Percentiles rank a stretch among this genome's conserved stretches.
phyloP scores from a whole-genome alignment of 2,113 vertebrate genomes.

The Epinephelus cyanopodus region DNA sequence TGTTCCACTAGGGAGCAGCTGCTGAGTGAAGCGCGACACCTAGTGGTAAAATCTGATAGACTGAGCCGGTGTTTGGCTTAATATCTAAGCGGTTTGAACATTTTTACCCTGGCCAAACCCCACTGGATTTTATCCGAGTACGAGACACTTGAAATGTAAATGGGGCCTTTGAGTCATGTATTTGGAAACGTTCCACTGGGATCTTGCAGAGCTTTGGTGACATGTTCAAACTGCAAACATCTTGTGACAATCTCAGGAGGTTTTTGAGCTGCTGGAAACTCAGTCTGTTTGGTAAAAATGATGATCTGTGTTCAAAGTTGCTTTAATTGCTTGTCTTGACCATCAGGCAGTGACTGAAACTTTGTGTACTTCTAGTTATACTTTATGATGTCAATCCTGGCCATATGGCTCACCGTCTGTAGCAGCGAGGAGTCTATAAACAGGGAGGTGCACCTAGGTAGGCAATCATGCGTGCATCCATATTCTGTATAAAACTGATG shows the following conservation, averaged over 20 bases:
- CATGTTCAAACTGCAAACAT: slow-evolving; percentile 12
- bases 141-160: not conserved
- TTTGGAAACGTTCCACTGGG: slow-evolving; percentile 21
- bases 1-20: too few relatives aligned
- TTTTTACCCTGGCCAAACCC: too few relatives aligned
- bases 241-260: slow-evolving; percentile 16
- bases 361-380: slow-evolving; percentile 2
- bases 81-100: too few relatives aligned
- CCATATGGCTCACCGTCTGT: slow-evolving; percentile 20
- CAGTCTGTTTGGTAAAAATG: slow-evolving; percentile 1
- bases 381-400: slow-evolving; percentile 3
- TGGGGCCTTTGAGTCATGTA: slow-evolving; percentile 15
- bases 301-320: slow-evolving; percentile 14
- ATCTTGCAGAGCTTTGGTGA: not conserved
- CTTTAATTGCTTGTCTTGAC: slow-evolving; percentile 33
- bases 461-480: not conserved
- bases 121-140: not conserved
- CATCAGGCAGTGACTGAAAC: slow-evolving; percentile 32
- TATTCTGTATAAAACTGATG: slow-evolving; percentile 8
- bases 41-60: too few relatives aligned
- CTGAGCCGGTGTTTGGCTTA: too few relatives aligned
- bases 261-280: slow-evolving; percentile 12
- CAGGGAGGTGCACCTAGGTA: not conserved
- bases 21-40: too few relatives aligned
- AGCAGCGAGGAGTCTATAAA: not conserved